phyloP scores from a whole-genome alignment of 2,113 vertebrate genomes.

The Oostethus manadensis region DNA sequence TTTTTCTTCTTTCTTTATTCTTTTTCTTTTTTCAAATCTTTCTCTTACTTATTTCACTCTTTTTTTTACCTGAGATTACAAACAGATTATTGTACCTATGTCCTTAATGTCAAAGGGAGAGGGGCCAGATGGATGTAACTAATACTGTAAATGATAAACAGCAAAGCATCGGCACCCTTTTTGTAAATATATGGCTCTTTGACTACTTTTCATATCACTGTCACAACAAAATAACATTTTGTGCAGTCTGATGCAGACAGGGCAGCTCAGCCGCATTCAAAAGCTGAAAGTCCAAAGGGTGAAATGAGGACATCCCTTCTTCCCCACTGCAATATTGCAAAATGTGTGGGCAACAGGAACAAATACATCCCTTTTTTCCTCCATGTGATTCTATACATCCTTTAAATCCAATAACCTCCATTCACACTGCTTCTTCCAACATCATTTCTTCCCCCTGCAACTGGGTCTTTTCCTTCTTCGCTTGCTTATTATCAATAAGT shows the following conservation, averaged over 20 bases:
- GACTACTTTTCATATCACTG: slow-evolving; percentile 27
- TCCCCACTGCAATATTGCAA: slow-evolving; percentile 25
- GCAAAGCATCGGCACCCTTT: slow-evolving; percentile 10
- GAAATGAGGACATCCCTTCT: slow-evolving; percentile 50
- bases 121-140: slow-evolving; percentile 36
- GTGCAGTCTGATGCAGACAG: slow-evolving; percentile 21
- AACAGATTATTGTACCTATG: too few relatives aligned
- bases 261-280: slow-evolving; percentile 37
- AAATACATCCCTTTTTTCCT: slow-evolving; percentile 58
- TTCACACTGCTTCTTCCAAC: slow-evolving; percentile 53
- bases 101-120: slow-evolving; percentile 27
- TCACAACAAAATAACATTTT: neutral
- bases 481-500: slow-evolving; percentile 18
- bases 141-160: slow-evolving; percentile 49
- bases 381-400: slow-evolving; percentile 59
- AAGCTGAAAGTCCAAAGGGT: slow-evolving; percentile 46
- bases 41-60: too few relatives aligned
- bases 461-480: slow-evolving; percentile 11
- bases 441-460: slow-evolving; percentile 19
- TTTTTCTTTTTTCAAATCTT: too few relatives aligned
- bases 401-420: slow-evolving; percentile 66
- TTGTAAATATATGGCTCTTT: slow-evolving; percentile 16
- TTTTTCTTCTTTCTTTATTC: too few relatives aligned
- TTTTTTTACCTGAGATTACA: too few relatives aligned
- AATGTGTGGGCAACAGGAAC: slow-evolving; percentile 63